These are phyloP conservation scores for Ormyrus nitidulus DNA, from an alignment of 2,888 invertebrate genomes.

Conservation along the genomic window DNA sequence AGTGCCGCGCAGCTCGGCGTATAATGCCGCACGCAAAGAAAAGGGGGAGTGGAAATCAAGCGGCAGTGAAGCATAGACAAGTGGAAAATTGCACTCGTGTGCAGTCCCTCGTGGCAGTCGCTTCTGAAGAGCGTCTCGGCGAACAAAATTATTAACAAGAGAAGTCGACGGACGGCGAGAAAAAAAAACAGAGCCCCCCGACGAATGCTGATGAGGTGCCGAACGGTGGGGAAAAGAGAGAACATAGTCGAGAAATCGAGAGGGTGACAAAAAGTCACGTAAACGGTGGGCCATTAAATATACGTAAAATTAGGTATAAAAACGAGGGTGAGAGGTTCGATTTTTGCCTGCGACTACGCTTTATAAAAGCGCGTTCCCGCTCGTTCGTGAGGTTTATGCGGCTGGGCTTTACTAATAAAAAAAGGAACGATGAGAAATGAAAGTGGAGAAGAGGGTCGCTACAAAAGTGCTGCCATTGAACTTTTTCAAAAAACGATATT, in stretches of 20 bases:
- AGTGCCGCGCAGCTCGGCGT: no score
- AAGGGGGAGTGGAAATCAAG: neutral
- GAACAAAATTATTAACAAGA: conserved; percentile 19
- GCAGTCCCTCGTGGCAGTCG: neutral
- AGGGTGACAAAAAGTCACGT: conserved; percentile 33
- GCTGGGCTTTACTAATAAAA: conserved; percentile 18
- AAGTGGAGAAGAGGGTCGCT: neutral
- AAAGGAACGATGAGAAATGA: neutral
- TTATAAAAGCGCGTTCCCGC: conserved; percentile 20
- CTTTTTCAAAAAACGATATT: conserved; percentile 20
- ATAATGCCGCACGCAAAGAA: no score
- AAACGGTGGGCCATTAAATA: conserved; percentile 24
- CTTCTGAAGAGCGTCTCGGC: neutral
- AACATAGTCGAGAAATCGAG: neutral
- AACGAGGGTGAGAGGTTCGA: conserved; percentile 3
- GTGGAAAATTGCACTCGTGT: neutral
- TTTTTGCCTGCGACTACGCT: conserved; percentile 28
- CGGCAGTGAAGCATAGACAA: neutral
- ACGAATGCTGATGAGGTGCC: conserved; percentile 11
- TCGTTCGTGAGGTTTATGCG: conserved; percentile 27
- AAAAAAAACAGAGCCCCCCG: neutral
- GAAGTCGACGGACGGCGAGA: neutral
- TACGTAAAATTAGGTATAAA: conserved; percentile 34
- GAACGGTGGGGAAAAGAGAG: neutral
- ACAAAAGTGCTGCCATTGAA: neutral